A percentile compares a stretch with the other conserved stretches of the same genome.
Conservation (phyloP, 2,797 vertebrate genomes). For the Hoplostethus atlanticus region DNA sequence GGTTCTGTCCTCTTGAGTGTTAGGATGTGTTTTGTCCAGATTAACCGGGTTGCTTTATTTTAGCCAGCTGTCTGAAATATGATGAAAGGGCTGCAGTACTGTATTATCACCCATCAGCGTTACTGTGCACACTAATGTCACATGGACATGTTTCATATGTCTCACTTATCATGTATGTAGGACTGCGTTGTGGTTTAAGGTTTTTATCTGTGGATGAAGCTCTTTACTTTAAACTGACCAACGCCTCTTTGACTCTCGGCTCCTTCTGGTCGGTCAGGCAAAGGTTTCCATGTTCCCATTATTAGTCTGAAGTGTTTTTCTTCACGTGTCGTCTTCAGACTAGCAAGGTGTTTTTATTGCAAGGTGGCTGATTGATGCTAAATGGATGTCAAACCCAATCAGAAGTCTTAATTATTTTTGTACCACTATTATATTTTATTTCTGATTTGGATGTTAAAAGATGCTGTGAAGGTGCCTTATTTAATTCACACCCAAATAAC, state of each 20-base stretch:
- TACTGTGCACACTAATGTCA: constrained; percentile 4
- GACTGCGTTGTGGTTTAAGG: no score
- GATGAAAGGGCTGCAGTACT: constrained; percentile 6
- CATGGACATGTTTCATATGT: neutral
- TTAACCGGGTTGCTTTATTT: no score
- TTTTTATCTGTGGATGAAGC: neutral
- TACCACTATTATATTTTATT: constrained; percentile 48
- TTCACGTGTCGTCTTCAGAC: neutral
- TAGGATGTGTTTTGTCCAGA: neutral
- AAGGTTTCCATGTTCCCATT: no score
- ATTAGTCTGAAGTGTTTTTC: no score
- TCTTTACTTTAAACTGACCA: no score
- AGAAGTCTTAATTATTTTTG: constrained; percentile 69
- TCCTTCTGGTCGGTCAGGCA: no score
- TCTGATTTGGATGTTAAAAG: constrained; percentile 59
- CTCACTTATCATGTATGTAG: neutral
- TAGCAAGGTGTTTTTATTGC: neutral
- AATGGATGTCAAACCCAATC: constrained; percentile 24
- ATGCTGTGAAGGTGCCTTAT: constrained; percentile 82
- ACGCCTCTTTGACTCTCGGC: no score
- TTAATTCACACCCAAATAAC: constrained; percentile 73
- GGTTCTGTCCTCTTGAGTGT: constrained; percentile 20
- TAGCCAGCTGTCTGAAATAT: no score
- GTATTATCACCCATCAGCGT: neutral
- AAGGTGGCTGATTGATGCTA: constrained; percentile 11